Percentiles rank a stretch among this genome's conserved stretches.
Evolutionary conservation across 2,113 vertebrate species (phyloP).

Genomic region (Labeo catla): DNA sequence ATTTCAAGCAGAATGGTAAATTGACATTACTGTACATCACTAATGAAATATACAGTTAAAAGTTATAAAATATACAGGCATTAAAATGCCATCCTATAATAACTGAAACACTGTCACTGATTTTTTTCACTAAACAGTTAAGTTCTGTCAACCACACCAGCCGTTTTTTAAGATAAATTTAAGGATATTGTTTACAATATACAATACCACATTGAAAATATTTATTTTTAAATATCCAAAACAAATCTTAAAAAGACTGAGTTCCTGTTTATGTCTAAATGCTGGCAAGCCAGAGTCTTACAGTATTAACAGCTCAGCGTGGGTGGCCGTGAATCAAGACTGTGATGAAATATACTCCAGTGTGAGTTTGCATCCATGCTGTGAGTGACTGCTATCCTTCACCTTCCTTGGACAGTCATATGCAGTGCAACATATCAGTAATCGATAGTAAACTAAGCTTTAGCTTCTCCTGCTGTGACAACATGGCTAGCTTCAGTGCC

Average conservation of each 20-base stretch:
- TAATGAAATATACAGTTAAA: not conserved
- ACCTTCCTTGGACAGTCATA: not conserved
- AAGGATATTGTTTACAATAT: not conserved
- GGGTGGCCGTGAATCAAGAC: not conserved
- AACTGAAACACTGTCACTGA: not conserved
- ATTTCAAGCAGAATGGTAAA: not conserved
- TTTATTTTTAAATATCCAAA: not conserved
- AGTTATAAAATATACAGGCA: not conserved
- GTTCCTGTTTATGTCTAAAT: not conserved
- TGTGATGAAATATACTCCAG: not conserved
- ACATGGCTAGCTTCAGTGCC: conserved; percentile 16
- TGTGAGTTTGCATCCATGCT: conserved; percentile 1
- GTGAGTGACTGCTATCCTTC: conserved; percentile 13
- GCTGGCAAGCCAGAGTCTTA: not conserved
- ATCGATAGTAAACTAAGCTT: conserved; percentile 29
- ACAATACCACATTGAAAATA: not conserved
- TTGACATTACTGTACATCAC: not conserved
- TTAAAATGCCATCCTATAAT: not conserved
- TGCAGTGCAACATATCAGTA: conserved; percentile 26
- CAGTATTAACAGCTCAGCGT: conserved; percentile 13
- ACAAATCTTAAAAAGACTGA: not conserved
- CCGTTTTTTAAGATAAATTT: not conserved
- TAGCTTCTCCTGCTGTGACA: conserved; percentile 18
- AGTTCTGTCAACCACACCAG: not conserved
- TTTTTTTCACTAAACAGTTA: not conserved